Evolutionary conservation across 2,797 vertebrate species (phyloP), one percentile per base, ranked within the genome.

Genomic region (Aldrovandia affinis): DNA sequence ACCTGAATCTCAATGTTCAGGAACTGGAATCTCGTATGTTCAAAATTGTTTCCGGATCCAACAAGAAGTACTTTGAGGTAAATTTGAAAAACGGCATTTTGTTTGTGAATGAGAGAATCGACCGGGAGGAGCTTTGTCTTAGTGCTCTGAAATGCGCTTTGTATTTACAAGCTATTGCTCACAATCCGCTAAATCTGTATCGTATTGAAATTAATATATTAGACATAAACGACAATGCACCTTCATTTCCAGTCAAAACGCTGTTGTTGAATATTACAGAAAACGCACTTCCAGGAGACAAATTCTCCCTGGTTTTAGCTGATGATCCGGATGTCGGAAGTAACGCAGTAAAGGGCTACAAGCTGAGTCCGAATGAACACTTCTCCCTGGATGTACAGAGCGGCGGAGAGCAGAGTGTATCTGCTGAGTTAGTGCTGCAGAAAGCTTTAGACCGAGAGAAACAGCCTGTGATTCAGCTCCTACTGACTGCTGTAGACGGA

Each of bases 361-460:
- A 89, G 47, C 91, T 95, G 20, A 94, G 90, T 39, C 33, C 83
- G 3, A 94, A 92, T n/a, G 86, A 88, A 33, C 87, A 94, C 86
- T 95, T 95, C 83, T 89, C 86, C 7, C 68, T 95, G 80, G 88
- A 90, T 65, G 80, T 91, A 28, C 90, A 91, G 42, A 84, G 81
- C 9, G 91, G 90, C 0, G 91, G 90, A 83, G 90, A 92, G 42
- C 90, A 92, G 1, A 86, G 88, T 85, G 85, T 89, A 59, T 87
- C 90, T 18, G 91, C 94, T 0, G 95, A 96, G 85, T 86, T 96
- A 81, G 57, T 93, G 1, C 80, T 96, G 25, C 89, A 96, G 79
- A 96, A 93, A 86, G 77, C 91, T 28, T 89, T 97, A 87, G 95
- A 96, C 83, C 83, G 94, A 83, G 95, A 97, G 80, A 92, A 94